Evolutionary conservation across 2,797 vertebrate species (phyloP).

Genomic region (Lophotriccus pileatus): DNA sequence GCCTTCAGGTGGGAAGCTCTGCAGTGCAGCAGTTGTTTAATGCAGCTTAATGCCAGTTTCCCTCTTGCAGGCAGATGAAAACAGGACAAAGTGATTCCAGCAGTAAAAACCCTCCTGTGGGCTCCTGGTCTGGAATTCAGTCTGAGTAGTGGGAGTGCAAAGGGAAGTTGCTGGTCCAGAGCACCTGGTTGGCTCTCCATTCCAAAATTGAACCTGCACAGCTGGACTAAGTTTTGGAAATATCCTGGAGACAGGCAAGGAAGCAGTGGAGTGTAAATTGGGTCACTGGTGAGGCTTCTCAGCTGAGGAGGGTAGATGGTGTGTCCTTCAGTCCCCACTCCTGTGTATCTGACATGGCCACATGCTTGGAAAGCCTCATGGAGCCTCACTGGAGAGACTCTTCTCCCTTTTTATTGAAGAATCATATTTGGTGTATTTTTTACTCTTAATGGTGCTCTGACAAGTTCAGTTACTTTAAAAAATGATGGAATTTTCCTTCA

Average conservation of each 20-base stretch:
- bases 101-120: neutral
- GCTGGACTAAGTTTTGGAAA: rapidly evolving
- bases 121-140: neutral
- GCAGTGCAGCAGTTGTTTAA: neutral
- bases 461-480: neutral
- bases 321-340: neutral
- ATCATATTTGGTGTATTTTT: rapidly evolving
- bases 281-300: neutral
- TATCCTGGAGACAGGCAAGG: neutral
- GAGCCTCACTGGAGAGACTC: neutral
- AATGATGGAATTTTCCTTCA: rapidly evolving
- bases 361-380: rapidly evolving
- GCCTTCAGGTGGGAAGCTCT: neutral
- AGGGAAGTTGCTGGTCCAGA: neutral
- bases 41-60: neutral
- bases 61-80: neutral
- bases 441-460: neutral
- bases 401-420: neutral
- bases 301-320: neutral
- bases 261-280: rapidly evolving
- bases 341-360: neutral
- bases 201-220: neutral
- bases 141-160: rapidly evolving
- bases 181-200: neutral
- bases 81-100: neutral